Conservation (phyloP, 1,140 invertebrate genomes). For the Drosophila triauraria region DNA sequence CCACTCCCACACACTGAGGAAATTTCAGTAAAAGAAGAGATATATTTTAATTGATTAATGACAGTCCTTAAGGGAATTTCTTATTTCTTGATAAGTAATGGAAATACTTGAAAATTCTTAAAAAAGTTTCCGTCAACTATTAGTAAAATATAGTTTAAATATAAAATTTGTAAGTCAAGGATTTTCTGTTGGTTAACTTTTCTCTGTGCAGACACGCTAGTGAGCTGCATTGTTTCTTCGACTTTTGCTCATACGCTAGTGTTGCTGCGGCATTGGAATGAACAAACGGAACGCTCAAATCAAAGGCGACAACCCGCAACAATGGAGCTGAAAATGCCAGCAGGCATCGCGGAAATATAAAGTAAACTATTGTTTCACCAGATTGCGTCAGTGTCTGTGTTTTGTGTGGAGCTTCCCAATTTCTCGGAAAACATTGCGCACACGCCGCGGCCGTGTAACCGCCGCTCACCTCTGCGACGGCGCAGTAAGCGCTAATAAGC, state of each 20-base stretch:
- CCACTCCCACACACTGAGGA: slow-evolving; percentile 9
- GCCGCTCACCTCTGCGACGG: slow-evolving; percentile 5
- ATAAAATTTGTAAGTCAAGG: not conserved
- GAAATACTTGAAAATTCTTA: no score
- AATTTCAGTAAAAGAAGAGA: not conserved
- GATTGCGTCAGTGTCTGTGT: slow-evolving; percentile 33
- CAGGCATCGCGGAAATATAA: slow-evolving; percentile 48
- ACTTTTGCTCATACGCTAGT: slow-evolving; percentile 18
- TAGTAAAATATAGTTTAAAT: no score
- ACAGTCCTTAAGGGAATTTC: no score
- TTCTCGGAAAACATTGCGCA: slow-evolving; percentile 31
- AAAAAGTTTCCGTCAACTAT: no score
- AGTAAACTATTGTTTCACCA: slow-evolving; percentile 39
- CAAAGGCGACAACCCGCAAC: slow-evolving; percentile 46
- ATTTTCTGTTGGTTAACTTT: not conserved
- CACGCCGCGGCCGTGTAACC: slow-evolving; percentile 33
- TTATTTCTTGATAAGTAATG: no score
- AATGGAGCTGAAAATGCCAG: slow-evolving; percentile 39
- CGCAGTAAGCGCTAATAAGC: slow-evolving; percentile 63
- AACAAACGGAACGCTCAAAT: slow-evolving; percentile 50
- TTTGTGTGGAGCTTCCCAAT: slow-evolving; percentile 8
- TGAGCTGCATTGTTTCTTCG: slow-evolving; percentile 41
- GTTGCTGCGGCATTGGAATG: slow-evolving; percentile 5
- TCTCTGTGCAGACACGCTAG: slow-evolving; percentile 1
- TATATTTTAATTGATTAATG: not conserved